Conservation (phyloP, 2,113 vertebrate species). For the Odontophorus gujanensis region DNA sequence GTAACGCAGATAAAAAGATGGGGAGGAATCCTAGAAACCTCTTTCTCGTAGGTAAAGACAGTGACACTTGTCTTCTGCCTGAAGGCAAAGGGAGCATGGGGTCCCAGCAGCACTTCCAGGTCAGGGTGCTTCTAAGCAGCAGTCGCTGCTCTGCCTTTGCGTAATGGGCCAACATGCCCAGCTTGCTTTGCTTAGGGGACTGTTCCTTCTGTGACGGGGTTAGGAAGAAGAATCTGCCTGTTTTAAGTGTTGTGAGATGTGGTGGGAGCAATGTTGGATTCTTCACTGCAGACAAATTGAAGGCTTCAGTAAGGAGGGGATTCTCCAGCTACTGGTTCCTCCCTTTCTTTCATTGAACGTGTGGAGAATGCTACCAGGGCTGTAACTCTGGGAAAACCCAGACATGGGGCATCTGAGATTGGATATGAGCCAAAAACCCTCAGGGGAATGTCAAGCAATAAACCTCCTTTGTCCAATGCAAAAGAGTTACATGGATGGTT, state of each 20-base stretch:
- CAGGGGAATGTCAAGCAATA: neutral
- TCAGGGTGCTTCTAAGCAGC: neutral
- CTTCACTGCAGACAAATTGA: neutral
- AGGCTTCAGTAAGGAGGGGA: neutral
- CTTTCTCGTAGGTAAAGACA: neutral
- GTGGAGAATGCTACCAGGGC: neutral
- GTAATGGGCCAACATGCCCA: neutral
- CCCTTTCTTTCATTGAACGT: neutral
- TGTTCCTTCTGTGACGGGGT: neutral
- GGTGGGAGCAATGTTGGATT: neutral
- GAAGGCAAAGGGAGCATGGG: neutral
- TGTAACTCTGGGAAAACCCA: neutral
- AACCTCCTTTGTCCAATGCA: neutral
- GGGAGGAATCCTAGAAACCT: neutral
- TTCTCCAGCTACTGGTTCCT: neutral
- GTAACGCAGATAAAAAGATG: neutral
- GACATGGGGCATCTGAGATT: neutral
- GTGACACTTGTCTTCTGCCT: neutral
- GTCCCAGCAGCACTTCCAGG: accelerated
- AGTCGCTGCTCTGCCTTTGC: neutral
- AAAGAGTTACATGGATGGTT: neutral
- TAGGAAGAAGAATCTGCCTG: neutral
- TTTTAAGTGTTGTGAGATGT: neutral
- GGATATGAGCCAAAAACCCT: neutral
- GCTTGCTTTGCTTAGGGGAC: neutral